These are phyloP conservation scores for Batillaria attramentaria DNA, from an alignment of 1,140 invertebrate genomes.

Conservation along the genomic window DNA sequence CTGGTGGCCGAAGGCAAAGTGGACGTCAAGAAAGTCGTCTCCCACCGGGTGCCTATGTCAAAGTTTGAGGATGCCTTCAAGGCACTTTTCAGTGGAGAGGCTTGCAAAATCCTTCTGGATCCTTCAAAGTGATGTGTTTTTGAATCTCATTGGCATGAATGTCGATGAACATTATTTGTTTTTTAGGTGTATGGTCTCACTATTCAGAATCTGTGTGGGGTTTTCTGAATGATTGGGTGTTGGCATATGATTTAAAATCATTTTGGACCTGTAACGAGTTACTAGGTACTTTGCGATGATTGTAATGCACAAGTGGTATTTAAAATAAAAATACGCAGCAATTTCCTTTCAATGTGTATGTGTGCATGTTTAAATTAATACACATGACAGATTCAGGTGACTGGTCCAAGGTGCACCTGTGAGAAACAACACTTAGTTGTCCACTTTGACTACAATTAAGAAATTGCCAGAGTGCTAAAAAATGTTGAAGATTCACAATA, in stretches of 20 bases:
- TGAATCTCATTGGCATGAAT: not conserved
- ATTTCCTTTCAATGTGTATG: no score
- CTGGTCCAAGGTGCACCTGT: not conserved
- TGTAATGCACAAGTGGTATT: no score
- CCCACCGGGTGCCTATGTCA: slow-evolving; percentile 62
- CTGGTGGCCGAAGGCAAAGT: slow-evolving; percentile 56
- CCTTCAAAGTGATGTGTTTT: slow-evolving; percentile 44
- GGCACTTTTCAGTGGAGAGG: slow-evolving; percentile 57
- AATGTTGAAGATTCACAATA: no score
- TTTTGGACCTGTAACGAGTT: no score
- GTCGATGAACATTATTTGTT: not conserved
- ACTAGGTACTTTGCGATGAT: no score
- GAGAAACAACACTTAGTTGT: no score
- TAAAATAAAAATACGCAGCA: no score
- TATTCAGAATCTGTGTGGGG: not conserved
- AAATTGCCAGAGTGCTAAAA: no score
- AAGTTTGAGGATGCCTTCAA: slow-evolving; percentile 63
- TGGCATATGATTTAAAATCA: no score
- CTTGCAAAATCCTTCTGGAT: slow-evolving; percentile 64
- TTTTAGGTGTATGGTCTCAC: not conserved
- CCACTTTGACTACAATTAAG: no score
- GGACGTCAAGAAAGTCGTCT: slow-evolving; percentile 56
- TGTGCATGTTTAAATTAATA: no score
- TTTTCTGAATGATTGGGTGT: not conserved
- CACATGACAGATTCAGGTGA: no score